These are phyloP conservation scores for Passerina amoena DNA, from an alignment of 2,113 vertebrate genomes.

Conservation along the genomic window DNA sequence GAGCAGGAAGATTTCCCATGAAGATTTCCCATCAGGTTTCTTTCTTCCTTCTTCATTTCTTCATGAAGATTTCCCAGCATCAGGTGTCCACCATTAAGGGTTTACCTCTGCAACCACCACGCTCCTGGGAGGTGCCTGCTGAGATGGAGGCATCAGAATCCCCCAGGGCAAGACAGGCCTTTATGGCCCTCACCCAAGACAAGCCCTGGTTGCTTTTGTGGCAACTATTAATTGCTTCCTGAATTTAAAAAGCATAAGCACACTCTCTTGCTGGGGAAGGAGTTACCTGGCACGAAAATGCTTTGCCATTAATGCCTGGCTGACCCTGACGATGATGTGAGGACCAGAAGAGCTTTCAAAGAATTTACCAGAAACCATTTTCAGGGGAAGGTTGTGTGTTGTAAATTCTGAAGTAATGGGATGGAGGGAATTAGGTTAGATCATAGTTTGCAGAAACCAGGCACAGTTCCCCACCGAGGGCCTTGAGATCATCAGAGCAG, in stretches of 20 bases:
- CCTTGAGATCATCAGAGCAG: constrained; percentile 18
- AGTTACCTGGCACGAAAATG: constrained; percentile 53
- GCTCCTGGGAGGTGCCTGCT: neutral
- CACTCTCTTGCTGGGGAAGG: constrained; percentile 56
- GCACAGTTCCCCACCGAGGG: constrained; percentile 9
- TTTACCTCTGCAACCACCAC: neutral
- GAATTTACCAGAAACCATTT: constrained; percentile 80
- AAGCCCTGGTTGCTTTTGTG: constrained; percentile 52
- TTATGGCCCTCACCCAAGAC: constrained; percentile 15
- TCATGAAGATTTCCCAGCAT: neutral
- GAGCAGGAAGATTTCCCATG: neutral
- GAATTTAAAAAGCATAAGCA: constrained; percentile 67
- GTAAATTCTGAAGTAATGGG: constrained; percentile 71
- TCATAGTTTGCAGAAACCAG: constrained; percentile 76
- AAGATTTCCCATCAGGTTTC: too few relatives aligned
- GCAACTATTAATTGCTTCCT: constrained; percentile 78
- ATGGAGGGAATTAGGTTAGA: constrained; percentile 72
- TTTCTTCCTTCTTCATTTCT: too few relatives aligned
- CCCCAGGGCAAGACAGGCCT: neutral
- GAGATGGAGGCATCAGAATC: neutral
- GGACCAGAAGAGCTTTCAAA: constrained; percentile 66
- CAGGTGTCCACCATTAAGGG: neutral
- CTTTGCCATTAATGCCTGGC: constrained; percentile 64
- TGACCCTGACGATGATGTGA: constrained; percentile 72
- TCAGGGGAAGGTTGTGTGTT: constrained; percentile 65